Percentiles rank a stretch among this genome's conserved stretches.
Evolutionary conservation across 2,113 vertebrate genomes (phyloP).

Genomic region (Casuarius casuarius): DNA sequence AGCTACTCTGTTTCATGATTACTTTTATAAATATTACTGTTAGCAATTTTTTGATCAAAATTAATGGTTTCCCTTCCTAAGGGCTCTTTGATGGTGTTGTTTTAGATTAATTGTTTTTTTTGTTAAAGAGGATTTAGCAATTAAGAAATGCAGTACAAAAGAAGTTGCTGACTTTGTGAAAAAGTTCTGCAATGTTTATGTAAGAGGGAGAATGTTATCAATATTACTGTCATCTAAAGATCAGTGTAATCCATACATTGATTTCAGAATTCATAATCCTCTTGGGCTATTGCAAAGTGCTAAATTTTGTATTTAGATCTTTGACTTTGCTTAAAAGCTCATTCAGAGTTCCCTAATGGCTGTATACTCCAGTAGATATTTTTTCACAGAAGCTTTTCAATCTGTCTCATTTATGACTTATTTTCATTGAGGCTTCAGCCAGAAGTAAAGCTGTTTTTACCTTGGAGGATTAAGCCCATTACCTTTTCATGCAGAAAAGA

Average conservation of each 20-base stretch:
- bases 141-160: not conserved
- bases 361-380: not conserved
- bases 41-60: not conserved
- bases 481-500: not conserved
- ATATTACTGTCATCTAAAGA: not conserved
- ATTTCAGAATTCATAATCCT: not conserved
- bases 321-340: not conserved
- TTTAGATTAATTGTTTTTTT: not conserved
- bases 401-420: accelerated
- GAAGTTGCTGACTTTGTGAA: not conserved
- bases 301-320: not conserved
- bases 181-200: not conserved
- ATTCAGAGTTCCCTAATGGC: not conserved
- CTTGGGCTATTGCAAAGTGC: not conserved
- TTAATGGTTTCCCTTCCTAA: not conserved
- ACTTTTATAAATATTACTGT: not conserved
- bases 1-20: not conserved
- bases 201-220: not conserved
- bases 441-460: not conserved
- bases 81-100: not conserved
- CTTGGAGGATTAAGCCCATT: not conserved
- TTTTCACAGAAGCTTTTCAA: not conserved
- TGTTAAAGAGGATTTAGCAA: not conserved
- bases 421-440: not conserved
- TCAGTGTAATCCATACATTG: not conserved